Base-by-base conservation (phyloP, 2,888 invertebrate species). In the Hydriomena furcata region DNA sequence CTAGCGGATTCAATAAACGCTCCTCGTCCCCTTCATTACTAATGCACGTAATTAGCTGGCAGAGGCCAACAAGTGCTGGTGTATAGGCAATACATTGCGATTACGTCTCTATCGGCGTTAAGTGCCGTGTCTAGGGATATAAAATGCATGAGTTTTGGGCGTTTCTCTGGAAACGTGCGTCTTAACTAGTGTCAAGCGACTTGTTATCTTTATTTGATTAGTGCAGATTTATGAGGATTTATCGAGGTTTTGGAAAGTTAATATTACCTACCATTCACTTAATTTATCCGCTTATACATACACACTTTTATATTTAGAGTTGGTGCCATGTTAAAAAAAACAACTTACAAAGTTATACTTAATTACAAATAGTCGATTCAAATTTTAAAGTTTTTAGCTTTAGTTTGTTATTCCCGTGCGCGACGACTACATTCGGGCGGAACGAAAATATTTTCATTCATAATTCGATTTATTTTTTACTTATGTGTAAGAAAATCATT, bases 31-130 rank as follows among this genome's bases (percentile, higher is more conserved):
- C 73, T 70, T 64, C 76, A 87, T 88, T 81, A 85, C 80, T 86
- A 87, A 85, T 87, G 78, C 82, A 85, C 64, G 82, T 82, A 82
- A 86, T 86, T 84, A 85, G 76, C 81, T 78, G 79, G 71, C 68
- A 68, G 79, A 63, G 67, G 64, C 71, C 72, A 75, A 77, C 79
- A 72, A 83, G 78, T 79, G 72, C 70, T n/a, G 30, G 83, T 34
- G 25, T 43, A 82, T 77, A 68, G 76, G 72, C 84, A 51, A 83
- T 88, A 84, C 74, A 85, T 88, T 73, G 80, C 70, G 67, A 82
- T 87, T 87, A 87, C 67, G 66, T 73, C 71, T 64, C 73, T 75
- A 84, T 82, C 71, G 81, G 82, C 73, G 84, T 73, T 87, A 89
- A 88, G 84, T 84, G 81, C 48, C 32, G 27, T 52, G 65, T 52